Base-by-base conservation (phyloP, 1,140 invertebrate species). In the Melitaea cinxia region DNA sequence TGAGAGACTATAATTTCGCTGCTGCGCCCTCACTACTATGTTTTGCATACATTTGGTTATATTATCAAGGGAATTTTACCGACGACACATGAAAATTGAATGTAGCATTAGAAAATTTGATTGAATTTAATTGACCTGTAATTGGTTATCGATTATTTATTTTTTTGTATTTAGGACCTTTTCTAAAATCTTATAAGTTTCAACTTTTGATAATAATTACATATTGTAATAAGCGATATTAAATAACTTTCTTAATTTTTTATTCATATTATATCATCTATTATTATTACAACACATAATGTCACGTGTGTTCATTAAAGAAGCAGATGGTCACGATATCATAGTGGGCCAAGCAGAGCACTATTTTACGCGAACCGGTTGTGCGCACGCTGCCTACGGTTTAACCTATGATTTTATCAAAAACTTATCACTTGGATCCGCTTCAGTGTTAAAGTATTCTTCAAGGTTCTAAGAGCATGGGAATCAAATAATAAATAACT, bases 361-460 rank as follows among this genome's bases (percentile, higher is more conserved):
- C 75, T 71, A 73, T 77, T 81, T 81, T 78, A 80, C 78, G 78
- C 69, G 69, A 72, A 65, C 69, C 74, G 75, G 70, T 73, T 76
- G 55, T 49, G 65, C 68, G 82, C 83, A 83, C 82, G 83, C 70
- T 67, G 82, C 72, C 72, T 72, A 68, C 66, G 61, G 53, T 72
- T 68, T 73, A 83, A 77, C 77, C 77, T 77, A 77, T 73, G 75
- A 73, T 77, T 74, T 80, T 72, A 78, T 73, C 73, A 74, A 82
- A 82, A 87, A 84, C 86, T 87, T 89, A 88, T 87, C 83, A 85
- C 84, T 79, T 79, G 83, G 75, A 83, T 82, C 83, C 80, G 83
- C 86, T 82, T 69, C 70, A 73, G 66, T 70, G 54, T 72, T 64
- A 71, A 63, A 76, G 77, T 78, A 72, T 77, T 80, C 65, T 75